Evolutionary conservation across 2,888 invertebrate genomes (phyloP).

Genomic region (Drosophila nigricruria): DNA sequence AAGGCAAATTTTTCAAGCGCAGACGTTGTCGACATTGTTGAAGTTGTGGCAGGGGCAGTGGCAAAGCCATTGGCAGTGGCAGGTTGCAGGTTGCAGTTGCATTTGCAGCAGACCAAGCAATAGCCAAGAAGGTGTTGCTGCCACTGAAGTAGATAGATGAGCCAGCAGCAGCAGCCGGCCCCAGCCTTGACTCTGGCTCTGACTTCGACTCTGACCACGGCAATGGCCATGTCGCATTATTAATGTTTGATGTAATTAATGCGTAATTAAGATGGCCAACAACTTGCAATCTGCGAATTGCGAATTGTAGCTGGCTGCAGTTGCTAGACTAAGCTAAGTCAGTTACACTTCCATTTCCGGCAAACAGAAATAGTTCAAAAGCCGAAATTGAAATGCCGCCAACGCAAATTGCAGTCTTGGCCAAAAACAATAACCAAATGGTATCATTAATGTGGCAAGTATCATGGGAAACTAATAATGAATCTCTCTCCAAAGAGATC

Average conservation of each 20-base stretch:
- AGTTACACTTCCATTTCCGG: conserved; percentile 22
- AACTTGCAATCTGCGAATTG: conserved; percentile 18
- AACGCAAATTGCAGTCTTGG: conserved; percentile 69
- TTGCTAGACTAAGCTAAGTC: background rate
- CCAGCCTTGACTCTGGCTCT: conserved; percentile 2
- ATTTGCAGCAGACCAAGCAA: conserved; percentile 27
- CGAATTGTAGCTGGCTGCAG: conserved; percentile 5
- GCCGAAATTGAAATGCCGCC: conserved; percentile 60
- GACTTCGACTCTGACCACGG: background rate
- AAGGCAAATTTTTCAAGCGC: conserved; percentile 73
- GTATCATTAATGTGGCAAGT: conserved; percentile 49
- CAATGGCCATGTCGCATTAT: conserved; percentile 59
- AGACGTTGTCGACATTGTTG: conserved; percentile 41
- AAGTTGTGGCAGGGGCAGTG: conserved; percentile 25
- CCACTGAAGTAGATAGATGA: conserved; percentile 75
- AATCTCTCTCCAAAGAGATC: conserved; percentile 20
- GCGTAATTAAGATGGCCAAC: conserved; percentile 80
- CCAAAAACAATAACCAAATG: conserved; percentile 27
- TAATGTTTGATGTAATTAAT: conserved; percentile 82
- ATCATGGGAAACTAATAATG: conserved; percentile 77
- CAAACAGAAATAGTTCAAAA: conserved; percentile 55
- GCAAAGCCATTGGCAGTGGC: conserved; percentile 11
- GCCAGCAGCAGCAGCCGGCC: conserved; percentile 21
- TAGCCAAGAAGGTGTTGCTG: conserved; percentile 71
- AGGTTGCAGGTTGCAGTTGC: conserved; percentile 1